Evolutionary conservation across 2,888 invertebrate species (phyloP).

Genomic region (Stenolophus ochropezus): DNA sequence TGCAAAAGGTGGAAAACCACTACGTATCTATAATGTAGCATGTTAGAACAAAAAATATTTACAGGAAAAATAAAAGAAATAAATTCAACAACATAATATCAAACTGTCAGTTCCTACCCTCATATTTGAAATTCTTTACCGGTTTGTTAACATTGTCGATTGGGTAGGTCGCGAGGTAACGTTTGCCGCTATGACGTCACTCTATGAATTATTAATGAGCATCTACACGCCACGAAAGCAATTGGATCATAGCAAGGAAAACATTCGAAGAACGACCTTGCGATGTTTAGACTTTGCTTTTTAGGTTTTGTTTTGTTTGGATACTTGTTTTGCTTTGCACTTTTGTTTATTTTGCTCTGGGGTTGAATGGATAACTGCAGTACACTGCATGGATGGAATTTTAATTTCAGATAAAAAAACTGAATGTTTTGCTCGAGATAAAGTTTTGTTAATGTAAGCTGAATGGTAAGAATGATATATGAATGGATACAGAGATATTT

Average conservation of each 20-base stretch:
- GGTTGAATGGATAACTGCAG: not conserved
- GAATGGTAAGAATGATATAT: not conserved
- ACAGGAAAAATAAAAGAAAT: not conserved
- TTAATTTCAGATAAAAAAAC: not conserved
- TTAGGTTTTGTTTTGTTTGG: not conserved
- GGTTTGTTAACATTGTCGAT: not conserved
- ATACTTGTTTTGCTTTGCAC: not conserved
- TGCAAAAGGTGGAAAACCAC: no score
- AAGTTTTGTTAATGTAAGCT: not conserved
- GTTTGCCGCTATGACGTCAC: constrained; percentile 3
- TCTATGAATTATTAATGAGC: constrained; percentile 17
- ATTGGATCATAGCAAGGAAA: constrained; percentile 12
- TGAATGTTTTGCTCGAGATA: not conserved
- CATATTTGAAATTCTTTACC: not conserved
- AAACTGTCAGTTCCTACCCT: not conserved
- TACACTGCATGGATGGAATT: not conserved
- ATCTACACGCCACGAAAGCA: constrained; percentile 5
- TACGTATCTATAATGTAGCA: not conserved
- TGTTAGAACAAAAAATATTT: not conserved
- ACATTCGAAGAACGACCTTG: constrained; percentile 10
- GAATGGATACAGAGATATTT: not conserved
- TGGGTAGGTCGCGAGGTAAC: constrained; percentile 18
- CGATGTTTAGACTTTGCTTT: not conserved
- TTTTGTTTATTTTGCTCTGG: not conserved
- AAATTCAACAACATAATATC: not conserved